Percentiles rank a stretch among this genome's conserved stretches.
Evolutionary conservation across 2,797 vertebrate species (phyloP).

Genomic region (Pangasius sanitwongsei): DNA sequence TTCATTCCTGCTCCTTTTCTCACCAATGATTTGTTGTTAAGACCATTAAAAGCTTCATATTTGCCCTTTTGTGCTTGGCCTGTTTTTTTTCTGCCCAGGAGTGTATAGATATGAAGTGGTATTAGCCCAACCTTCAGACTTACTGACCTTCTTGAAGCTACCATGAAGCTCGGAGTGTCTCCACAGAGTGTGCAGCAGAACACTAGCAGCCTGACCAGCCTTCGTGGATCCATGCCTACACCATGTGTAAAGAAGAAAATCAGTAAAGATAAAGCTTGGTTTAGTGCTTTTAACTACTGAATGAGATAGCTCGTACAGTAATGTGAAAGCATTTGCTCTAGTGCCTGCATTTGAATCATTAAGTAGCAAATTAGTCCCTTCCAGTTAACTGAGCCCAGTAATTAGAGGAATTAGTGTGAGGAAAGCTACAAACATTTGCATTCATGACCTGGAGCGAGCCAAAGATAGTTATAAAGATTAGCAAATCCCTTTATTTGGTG

Average conservation of each 20-base stretch:
- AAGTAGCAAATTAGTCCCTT: neutral
- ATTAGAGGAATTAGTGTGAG: conserved; percentile 8
- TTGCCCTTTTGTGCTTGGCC: too few relatives aligned
- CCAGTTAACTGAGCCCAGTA: neutral
- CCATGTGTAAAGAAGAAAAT: neutral
- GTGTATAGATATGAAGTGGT: neutral
- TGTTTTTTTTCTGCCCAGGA: too few relatives aligned
- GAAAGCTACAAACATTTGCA: neutral
- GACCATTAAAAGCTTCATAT: too few relatives aligned
- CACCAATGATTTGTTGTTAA: too few relatives aligned
- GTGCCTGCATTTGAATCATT: neutral
- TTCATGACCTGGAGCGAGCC: neutral
- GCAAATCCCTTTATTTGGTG: neutral
- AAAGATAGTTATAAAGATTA: neutral
- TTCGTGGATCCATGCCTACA: conserved; percentile 71
- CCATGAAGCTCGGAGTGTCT: conserved; percentile 79
- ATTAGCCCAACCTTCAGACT: neutral
- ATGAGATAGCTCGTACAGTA: neutral
- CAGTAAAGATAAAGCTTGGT: neutral
- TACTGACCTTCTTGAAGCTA: conserved; percentile 83
- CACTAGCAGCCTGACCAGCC: conserved; percentile 79
- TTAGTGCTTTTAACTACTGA: neutral
- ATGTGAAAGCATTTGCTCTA: neutral
- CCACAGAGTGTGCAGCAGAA: conserved; percentile 88
- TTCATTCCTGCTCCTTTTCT: too few relatives aligned